These are phyloP conservation scores for Nebria brevicollis DNA, from an alignment of 2,888 invertebrate genomes.

Conservation along the genomic window DNA sequence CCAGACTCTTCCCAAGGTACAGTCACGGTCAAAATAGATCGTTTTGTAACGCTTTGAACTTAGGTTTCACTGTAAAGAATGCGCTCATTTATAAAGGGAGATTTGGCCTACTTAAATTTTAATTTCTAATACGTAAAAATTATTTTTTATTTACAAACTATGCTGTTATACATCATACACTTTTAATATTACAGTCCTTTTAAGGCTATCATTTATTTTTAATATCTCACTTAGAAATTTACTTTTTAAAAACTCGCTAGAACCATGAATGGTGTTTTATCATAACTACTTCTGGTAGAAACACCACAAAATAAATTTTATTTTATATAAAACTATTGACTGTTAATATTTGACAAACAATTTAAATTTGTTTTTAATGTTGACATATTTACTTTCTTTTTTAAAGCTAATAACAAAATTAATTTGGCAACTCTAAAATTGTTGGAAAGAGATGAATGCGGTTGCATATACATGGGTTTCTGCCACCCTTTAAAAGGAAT, in stretches of 20 bases:
- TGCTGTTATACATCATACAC: not conserved
- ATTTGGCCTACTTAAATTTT: constrained; percentile 5
- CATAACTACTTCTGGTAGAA: no score
- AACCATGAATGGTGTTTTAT: no score
- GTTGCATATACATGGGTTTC: not conserved
- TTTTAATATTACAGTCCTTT: not conserved
- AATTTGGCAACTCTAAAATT: not conserved
- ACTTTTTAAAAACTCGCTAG: no score
- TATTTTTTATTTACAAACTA: not conserved
- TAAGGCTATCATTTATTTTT: not conserved
- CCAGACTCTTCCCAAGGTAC: constrained; percentile 39
- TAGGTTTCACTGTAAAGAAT: not conserved
- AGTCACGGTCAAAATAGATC: constrained; percentile 21
- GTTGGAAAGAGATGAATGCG: not conserved
- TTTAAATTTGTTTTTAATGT: not conserved
- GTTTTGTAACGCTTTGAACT: not conserved
- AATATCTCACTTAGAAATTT: no score
- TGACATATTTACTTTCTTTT: not conserved
- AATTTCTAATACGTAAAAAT: not conserved
- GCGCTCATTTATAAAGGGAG: constrained; percentile 6
- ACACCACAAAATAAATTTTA: no score
- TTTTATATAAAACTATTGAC: no score
- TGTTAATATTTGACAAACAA: no score
- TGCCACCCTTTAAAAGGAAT: no score
- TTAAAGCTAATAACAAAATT: not conserved